phyloP scores from a whole-genome alignment of 2,113 vertebrate genomes.

The Corythornis cristatus region DNA sequence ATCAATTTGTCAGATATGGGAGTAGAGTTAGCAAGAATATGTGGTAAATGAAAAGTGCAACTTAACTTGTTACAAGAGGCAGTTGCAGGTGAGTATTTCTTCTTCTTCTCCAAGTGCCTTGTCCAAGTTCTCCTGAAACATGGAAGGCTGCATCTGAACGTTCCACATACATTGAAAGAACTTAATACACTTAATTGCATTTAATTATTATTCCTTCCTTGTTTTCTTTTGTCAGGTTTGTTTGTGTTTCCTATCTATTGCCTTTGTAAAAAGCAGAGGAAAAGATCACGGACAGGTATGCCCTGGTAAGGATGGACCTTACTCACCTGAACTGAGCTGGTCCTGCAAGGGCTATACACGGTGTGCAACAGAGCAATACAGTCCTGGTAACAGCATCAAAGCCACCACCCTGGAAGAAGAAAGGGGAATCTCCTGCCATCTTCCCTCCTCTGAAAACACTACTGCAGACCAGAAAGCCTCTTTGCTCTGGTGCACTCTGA shows the following conservation, averaged over 20 bases:
- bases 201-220: neutral
- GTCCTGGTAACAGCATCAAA: slow-evolving; percentile 32
- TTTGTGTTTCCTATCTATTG: slow-evolving; percentile 95
- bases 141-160: neutral
- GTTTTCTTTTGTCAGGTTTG: slow-evolving; percentile 80
- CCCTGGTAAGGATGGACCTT: slow-evolving; percentile 71
- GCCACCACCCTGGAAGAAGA: slow-evolving; percentile 32
- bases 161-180: rapidly evolving
- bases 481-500: slow-evolving; percentile 65
- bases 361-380: slow-evolving; percentile 56
- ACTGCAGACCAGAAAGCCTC: slow-evolving; percentile 67
- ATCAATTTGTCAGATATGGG: neutral
- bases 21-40: neutral
- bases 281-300: slow-evolving; percentile 87
- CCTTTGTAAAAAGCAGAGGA: slow-evolving; percentile 95
- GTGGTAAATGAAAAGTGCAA: neutral
- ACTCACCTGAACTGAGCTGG: slow-evolving; percentile 11
- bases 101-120: neutral
- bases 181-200: neutral
- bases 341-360: slow-evolving; percentile 50
- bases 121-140: neutral
- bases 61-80: neutral
- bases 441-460: slow-evolving; percentile 52
- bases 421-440: slow-evolving; percentile 15
- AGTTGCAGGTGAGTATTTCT: neutral